These are phyloP conservation scores for Procambarus virginalis DNA, from an alignment of 1,140 invertebrate genomes.

Conservation along the genomic window DNA sequence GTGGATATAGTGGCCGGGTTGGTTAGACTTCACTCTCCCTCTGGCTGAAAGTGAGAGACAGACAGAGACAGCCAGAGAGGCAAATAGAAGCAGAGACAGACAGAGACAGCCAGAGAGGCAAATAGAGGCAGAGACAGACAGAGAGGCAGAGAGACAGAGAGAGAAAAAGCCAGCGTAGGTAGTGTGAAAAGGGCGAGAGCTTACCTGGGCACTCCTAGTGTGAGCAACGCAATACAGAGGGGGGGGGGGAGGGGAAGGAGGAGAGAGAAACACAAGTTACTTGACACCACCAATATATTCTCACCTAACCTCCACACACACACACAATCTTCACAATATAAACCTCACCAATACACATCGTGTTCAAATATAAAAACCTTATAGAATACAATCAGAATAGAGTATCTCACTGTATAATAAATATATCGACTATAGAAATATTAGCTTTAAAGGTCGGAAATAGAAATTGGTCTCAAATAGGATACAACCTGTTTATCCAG, in stretches of 20 bases:
- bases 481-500: too few relatives aligned
- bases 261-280: neutral
- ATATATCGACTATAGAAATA: conserved; percentile 20
- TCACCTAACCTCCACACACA: neutral
- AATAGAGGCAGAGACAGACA: too few relatives aligned
- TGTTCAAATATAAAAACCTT: conserved; percentile 28
- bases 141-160: too few relatives aligned
- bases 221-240: neutral
- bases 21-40: too few relatives aligned
- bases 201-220: neutral
- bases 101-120: too few relatives aligned
- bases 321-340: neutral
- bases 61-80: too few relatives aligned
- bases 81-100: too few relatives aligned
- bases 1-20: too few relatives aligned
- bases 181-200: too few relatives aligned
- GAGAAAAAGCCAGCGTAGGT: too few relatives aligned
- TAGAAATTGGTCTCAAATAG: too few relatives aligned
- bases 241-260: neutral
- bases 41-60: too few relatives aligned
- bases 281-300: neutral
- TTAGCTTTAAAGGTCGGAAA: neutral
- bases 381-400: conserved; percentile 11
- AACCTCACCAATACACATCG: neutral
- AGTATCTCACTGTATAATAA: neutral